Evolutionary conservation across 2,113 vertebrate genomes (phyloP).

Genomic region (Corythornis vintsioides): DNA sequence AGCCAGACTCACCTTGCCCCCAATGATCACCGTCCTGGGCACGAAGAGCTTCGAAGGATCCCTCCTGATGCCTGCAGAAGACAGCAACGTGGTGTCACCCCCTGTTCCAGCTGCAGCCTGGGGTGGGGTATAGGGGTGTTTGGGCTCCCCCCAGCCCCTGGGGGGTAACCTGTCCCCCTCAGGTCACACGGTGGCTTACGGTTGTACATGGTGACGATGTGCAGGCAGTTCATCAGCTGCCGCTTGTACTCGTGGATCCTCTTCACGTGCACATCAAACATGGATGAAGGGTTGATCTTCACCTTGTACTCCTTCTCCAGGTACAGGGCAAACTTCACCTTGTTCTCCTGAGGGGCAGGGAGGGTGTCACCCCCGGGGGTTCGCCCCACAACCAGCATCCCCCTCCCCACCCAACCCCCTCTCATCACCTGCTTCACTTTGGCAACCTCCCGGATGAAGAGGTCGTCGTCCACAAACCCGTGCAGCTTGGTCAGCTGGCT

Average conservation of each 20-base stretch:
- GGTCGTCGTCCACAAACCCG: constrained; percentile 77
- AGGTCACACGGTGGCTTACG: constrained; percentile 70
- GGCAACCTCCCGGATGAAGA: constrained; percentile 87
- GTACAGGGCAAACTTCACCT: constrained; percentile 89
- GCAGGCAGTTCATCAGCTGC: constrained; percentile 95
- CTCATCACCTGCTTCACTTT: constrained; percentile 91
- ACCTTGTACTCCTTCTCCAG: constrained; percentile 91
- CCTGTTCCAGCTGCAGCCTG: rapidly evolving
- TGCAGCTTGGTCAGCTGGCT: constrained; percentile 85
- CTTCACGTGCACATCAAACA: constrained; percentile 98
- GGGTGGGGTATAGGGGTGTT: rapidly evolving
- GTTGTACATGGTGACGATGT: constrained; percentile 95
- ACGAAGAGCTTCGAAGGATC: constrained; percentile 85
- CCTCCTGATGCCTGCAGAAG: constrained; percentile 85
- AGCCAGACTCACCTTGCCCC: constrained; percentile 86
- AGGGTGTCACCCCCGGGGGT: rapidly evolving
- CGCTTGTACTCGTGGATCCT: constrained; percentile 98
- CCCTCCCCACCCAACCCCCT: background rate
- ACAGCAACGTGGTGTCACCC: background rate
- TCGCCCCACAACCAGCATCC: rapidly evolving
- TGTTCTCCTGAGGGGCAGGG: constrained; percentile 86
- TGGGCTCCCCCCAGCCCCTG: background rate
- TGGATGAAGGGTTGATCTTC: constrained; percentile 91
- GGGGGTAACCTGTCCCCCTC: background rate
- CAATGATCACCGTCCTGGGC: constrained; percentile 93